phyloP scores from a whole-genome alignment of 2,113 vertebrate species.

The Dromaius novaehollandiae region DNA sequence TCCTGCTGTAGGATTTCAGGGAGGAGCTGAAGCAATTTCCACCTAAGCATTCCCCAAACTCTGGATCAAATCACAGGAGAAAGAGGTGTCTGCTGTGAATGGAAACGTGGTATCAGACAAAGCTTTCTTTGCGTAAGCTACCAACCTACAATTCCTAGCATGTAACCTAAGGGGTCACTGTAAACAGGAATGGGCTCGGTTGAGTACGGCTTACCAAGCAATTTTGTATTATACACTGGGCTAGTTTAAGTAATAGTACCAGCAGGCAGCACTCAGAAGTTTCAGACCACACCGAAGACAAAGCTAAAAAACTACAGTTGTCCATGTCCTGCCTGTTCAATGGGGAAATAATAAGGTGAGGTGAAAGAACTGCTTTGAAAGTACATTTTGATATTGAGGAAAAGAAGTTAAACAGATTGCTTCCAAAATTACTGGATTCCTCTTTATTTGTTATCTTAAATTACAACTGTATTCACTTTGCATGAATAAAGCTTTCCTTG shows the following conservation, averaged over 20 bases:
- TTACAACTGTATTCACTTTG: neutral
- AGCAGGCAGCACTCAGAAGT: neutral
- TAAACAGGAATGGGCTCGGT: neutral
- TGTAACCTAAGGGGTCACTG: neutral
- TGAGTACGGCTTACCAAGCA: neutral
- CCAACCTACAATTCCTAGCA: neutral
- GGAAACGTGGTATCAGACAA: neutral
- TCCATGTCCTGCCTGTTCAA: neutral
- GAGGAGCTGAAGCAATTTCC: conserved; percentile 20
- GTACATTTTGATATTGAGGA: neutral
- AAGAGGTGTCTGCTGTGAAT: neutral
- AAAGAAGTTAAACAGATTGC: neutral
- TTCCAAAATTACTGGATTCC: neutral
- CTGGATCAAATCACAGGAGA: neutral
- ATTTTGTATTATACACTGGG: neutral
- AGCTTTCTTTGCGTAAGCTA: neutral
- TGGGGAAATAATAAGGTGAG: neutral
- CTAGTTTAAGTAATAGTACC: neutral
- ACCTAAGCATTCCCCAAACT: conserved; percentile 6
- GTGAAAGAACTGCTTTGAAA: neutral
- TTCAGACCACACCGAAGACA: neutral
- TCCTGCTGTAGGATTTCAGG: neutral
- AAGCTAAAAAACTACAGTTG: neutral
- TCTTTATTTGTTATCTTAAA: neutral
- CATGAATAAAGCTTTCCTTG: neutral